These are phyloP conservation scores for Melanaphis sacchari DNA, from an alignment of 1,140 invertebrate species.

Conservation along the genomic window DNA sequence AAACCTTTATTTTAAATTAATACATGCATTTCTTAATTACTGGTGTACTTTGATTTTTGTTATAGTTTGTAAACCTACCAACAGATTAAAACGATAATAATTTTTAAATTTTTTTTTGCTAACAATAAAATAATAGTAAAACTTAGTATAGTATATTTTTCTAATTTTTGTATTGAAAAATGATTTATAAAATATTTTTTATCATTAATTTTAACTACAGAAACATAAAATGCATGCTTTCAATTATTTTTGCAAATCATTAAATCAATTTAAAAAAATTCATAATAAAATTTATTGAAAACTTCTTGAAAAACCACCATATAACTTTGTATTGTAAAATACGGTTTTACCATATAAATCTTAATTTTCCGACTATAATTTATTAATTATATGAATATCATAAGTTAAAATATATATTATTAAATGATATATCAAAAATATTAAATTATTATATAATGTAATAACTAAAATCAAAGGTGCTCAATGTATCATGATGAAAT, in stretches of 20 bases:
- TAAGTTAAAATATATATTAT: neutral
- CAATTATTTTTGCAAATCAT: neutral
- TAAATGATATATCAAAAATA: neutral
- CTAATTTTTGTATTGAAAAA: neutral
- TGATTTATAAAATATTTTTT: neutral
- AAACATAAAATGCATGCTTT: neutral
- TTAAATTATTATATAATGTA: neutral
- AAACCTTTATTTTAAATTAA: neutral
- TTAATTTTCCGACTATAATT: neutral
- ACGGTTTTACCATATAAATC: neutral
- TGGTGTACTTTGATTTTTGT: neutral
- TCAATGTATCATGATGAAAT: slow-evolving; percentile 15
- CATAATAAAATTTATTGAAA: neutral
- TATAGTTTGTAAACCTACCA: neutral
- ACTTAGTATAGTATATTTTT: neutral
- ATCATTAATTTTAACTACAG: neutral
- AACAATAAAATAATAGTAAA: neutral
- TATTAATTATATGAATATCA: neutral
- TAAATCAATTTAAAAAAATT: neutral
- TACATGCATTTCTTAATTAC: neutral
- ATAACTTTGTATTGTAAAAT: neutral
- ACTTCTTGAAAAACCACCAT: neutral
- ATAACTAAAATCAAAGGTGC: neutral
- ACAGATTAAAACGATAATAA: neutral
- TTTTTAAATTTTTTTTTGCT: neutral